Conservation (phyloP, 1,140 invertebrate species). For the Marisa cornuarietis region DNA sequence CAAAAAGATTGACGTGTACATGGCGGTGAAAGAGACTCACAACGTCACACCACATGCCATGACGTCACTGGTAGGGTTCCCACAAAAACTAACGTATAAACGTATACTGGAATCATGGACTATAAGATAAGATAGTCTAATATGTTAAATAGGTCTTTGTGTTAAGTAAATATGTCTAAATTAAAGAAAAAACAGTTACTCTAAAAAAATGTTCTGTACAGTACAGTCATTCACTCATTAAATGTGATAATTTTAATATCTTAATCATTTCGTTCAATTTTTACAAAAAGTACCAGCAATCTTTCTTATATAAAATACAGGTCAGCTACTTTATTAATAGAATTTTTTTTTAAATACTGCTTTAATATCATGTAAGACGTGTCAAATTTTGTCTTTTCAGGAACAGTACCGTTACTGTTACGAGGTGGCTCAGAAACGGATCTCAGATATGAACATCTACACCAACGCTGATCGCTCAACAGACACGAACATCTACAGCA, state of each 20-base stretch:
- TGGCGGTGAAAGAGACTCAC: slow-evolving; percentile 53
- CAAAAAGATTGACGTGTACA: slow-evolving; percentile 63
- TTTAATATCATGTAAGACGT: background rate
- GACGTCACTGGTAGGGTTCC: slow-evolving; percentile 2
- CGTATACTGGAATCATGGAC: no score
- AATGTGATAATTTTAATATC: no score
- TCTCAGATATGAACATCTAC: slow-evolving; percentile 1
- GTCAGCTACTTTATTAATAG: background rate
- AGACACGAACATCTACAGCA: no score
- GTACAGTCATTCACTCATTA: no score
- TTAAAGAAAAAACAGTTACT: no score
- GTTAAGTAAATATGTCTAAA: no score
- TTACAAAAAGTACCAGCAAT: no score
- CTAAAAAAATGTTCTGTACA: no score
- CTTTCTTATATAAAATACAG: no score
- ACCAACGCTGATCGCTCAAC: background rate
- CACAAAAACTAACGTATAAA: no score
- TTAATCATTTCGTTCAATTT: background rate
- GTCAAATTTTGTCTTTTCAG: background rate
- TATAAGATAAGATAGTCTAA: no score
- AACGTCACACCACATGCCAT: slow-evolving; percentile 34
- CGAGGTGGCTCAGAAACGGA: background rate
- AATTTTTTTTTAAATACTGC: background rate
- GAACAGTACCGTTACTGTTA: slow-evolving; percentile 16
- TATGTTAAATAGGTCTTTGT: no score